Base-by-base conservation (phyloP, 2,888 invertebrate genomes). In the Thereva unica region DNA sequence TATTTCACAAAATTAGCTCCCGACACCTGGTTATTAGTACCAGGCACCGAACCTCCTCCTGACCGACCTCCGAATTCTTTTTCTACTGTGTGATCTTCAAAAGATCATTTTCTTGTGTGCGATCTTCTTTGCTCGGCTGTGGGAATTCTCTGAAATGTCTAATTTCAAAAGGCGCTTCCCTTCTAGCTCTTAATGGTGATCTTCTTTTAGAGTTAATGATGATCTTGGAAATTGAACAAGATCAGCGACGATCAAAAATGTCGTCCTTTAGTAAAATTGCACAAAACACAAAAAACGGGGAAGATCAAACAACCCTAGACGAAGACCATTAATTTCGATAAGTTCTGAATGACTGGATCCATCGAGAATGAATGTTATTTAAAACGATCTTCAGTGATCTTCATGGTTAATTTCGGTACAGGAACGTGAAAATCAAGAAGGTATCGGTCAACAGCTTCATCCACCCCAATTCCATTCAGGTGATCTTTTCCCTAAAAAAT, bases 1-100 rank as follows among this genome's bases (percentile, higher is more conserved):
- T 70, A 70, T 68, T 70, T 70, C 68, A 70, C 70, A 59, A 70
- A 68, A 68, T 70, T 70, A 68, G 70, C 70, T 67, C 67, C 70
- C 70, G 68, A 70, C 70, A 70, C 70, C 68, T 70, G 68, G 68
- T 70, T 68, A 70, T 70, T 70, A 70, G 57, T 57, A 66, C 67
- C 68, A 44, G 52, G 9, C 64, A 38, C 66, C 23, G 37, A 50
- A 35, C 12, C 23, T 65, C 69, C 69, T 65, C 69, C 69, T 59
- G 41, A 50, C 54, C 23, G 34, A 47, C 12, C 40, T 55, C 7
- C 34, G 23, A 47, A 37, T 54, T 52, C 35, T 47, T 54, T 34
- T 34, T 55, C 50, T 56, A 65, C 56, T 65, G 64, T 64, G 59
- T 41, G 63, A 65, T 68, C 64, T 56, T 67, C 68, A 65, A 45